A percentile compares a stretch with the other conserved stretches of the same genome.
Evolutionary conservation across 2,888 invertebrate species (phyloP).

Genomic region (Automeris io): DNA sequence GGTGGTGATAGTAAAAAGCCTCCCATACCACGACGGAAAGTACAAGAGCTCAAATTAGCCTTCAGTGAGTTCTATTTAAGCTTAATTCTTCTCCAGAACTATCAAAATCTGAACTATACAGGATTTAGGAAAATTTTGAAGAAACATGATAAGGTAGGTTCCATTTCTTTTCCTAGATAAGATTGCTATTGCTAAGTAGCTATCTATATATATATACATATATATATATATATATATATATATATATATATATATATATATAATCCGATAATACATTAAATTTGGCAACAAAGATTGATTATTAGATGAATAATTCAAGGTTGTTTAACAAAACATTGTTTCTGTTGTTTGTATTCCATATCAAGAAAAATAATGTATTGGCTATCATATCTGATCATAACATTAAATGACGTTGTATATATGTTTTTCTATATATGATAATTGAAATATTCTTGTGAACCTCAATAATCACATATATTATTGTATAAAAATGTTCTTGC

Average conservation of each 20-base stretch:
- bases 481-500: too few relatives aligned
- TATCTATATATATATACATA: neutral
- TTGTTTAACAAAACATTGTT: neutral
- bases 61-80: slow-evolving; percentile 99
- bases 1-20: slow-evolving; percentile 63
- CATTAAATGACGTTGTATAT: too few relatives aligned
- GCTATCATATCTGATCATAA: too few relatives aligned
- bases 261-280: slow-evolving; percentile 11
- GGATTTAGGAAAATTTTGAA: slow-evolving; percentile 99
- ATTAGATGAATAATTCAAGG: neutral
- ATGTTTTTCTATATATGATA: too few relatives aligned
- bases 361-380: too few relatives aligned
- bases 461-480: too few relatives aligned
- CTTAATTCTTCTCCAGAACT: slow-evolving; percentile 97
- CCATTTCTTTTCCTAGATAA: slow-evolving; percentile 9
- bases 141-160: slow-evolving; percentile 96
- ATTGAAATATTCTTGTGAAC: too few relatives aligned
- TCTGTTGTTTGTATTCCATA: neutral
- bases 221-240: neutral
- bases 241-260: neutral
- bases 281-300: neutral
- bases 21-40: slow-evolving; percentile 84
- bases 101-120: slow-evolving; percentile 98
- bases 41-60: slow-evolving; percentile 95
- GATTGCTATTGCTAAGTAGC: slow-evolving; percentile 13